Base-by-base conservation (phyloP, 2,888 invertebrate species). In the Petrolisthes manimaculis region DNA sequence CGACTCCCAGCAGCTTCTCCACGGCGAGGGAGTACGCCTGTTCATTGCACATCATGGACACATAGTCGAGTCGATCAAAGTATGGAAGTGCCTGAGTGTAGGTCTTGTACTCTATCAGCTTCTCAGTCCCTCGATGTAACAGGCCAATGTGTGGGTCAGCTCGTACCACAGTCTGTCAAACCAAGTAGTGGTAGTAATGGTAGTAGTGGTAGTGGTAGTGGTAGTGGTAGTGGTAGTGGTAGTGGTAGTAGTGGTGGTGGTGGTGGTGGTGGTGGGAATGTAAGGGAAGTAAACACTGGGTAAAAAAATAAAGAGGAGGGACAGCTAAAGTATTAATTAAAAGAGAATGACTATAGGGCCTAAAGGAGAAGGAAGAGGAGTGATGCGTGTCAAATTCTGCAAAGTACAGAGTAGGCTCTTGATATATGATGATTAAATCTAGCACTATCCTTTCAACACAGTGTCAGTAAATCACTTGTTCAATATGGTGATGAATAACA, bases 41-140 rank as follows among this genome's bases (percentile, higher is more conserved):
- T 93, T 99, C 99, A 93, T 99, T 99, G 93, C 97, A 97, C 99
- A 99, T 99, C 99, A 99, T 99, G 0, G 99, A 99, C 0, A 99
- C 98, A 92, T 99, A 99, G 94, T 99, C 99, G 86, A 99, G 94
- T 0, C 99, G 96, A 94, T 99, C 99, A 93, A 99, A 99, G 93
- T 99, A 99, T 0, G 99, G 99, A 91, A 99, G 93, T 0, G 99
- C 99, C 93, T 99, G 99, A 2, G 96, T 97, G 93, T 98, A 99
- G 0, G 99, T 99, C 94, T 99, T 99, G 93, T 99, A 97, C 93
- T 99, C 99, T 77, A 99, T 99, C 53, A 99, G 94, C 93, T 99
- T 99, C 93, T 99, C 99, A 0, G 99, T 99, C 74, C 97, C 99
- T 54, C 99, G 95, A 94, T 99, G 99, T 51, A 99, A 94, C 0